Evolutionary conservation across 2,113 vertebrate species (phyloP).

Genomic region (Euleptes europaea): DNA sequence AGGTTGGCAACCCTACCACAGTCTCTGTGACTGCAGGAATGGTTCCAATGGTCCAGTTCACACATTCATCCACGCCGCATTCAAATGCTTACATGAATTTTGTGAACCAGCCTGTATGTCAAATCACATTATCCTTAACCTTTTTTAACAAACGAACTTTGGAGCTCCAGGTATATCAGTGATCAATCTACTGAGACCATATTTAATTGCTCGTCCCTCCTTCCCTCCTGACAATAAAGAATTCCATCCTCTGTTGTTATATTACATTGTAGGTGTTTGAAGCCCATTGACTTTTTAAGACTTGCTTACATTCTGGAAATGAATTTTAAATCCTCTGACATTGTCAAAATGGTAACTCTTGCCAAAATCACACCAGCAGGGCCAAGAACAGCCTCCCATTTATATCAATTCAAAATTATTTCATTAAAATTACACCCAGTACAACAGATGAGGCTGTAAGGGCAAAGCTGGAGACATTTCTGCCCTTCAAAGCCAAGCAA

Average conservation of each 20-base stretch:
- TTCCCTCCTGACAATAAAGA: not conserved
- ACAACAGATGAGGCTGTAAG: slow-evolving; percentile 35
- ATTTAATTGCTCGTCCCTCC: not conserved
- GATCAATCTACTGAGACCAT: slow-evolving; percentile 4
- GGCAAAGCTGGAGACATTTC: slow-evolving; percentile 28
- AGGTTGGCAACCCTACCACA: too few species aligned
- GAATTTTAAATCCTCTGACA: slow-evolving; percentile 2
- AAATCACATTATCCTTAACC: not conserved
- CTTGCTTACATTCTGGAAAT: slow-evolving; percentile 26
- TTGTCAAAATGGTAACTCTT: slow-evolving; percentile 29
- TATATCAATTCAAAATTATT: slow-evolving; percentile 44
- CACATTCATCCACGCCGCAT: not conserved
- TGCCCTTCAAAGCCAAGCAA: slow-evolving; percentile 26
- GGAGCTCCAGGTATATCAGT: not conserved
- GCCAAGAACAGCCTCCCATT: slow-evolving; percentile 40
- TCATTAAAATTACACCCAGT: slow-evolving; percentile 23
- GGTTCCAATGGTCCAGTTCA: too few species aligned
- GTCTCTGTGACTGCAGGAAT: too few species aligned
- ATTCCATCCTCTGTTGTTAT: not conserved
- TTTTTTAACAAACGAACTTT: not conserved
- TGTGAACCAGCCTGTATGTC: not conserved
- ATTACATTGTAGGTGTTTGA: not conserved
- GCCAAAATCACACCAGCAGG: not conserved
- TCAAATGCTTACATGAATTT: not conserved
- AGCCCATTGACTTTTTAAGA: not conserved